Conservation (phyloP, 2,797 vertebrate genomes). For the Spinibarbus caldwelli region DNA sequence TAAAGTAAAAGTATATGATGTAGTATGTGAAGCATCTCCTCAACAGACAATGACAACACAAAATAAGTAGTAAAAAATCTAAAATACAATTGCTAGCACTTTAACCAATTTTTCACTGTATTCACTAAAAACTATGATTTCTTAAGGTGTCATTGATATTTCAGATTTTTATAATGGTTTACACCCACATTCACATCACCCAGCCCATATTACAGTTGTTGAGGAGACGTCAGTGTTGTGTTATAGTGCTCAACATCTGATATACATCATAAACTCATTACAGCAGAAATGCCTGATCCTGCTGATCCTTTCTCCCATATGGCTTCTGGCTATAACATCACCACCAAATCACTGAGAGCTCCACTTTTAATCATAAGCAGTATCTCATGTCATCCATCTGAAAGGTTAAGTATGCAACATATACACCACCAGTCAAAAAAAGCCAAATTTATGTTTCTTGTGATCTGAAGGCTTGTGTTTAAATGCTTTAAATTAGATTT, state of each 20-base stretch:
- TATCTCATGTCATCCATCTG: neutral
- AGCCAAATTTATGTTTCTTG: neutral
- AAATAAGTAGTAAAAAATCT: neutral
- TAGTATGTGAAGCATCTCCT: neutral
- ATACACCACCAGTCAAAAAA: neutral
- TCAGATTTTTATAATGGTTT: neutral
- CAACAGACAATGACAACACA: neutral
- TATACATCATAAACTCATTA: conserved; percentile 17
- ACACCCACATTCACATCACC: neutral
- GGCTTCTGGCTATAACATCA: conserved; percentile 16
- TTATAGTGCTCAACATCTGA: neutral
- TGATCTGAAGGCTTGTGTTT: neutral
- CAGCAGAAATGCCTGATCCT: conserved; percentile 3
- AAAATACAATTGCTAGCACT: neutral
- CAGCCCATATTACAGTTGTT: neutral
- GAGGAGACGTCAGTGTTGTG: neutral
- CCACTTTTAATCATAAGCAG: conserved; percentile 2
- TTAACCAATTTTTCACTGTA: neutral
- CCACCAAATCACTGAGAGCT: neutral
- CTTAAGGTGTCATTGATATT: conserved; percentile 5
- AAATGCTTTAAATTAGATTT: conserved; percentile 18
- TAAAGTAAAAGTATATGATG: conserved; percentile 5
- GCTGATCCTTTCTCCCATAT: neutral
- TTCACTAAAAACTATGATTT: neutral
- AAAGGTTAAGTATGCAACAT: neutral